Percentiles rank a stretch among this genome's conserved stretches.
Conservation (phyloP, 1,140 invertebrate genomes). For the Bombus confusus region DNA sequence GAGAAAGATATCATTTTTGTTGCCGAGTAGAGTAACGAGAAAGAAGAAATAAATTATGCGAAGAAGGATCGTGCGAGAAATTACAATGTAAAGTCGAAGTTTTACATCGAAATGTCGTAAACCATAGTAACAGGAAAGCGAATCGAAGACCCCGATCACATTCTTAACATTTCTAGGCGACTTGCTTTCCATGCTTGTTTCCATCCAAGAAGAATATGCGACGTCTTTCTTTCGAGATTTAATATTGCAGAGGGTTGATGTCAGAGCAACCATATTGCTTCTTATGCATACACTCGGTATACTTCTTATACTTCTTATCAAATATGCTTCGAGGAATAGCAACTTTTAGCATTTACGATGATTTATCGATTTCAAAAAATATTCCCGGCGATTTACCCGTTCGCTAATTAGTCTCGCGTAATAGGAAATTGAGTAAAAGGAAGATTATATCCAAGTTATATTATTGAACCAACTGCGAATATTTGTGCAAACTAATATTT, state of each 20-base stretch:
- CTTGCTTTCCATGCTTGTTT: neutral
- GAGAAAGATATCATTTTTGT: neutral
- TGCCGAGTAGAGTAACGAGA: neutral
- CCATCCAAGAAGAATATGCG: neutral
- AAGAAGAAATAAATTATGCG: too few species aligned
- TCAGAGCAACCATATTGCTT: neutral
- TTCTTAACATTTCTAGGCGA: neutral
- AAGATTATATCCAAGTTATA: too few species aligned
- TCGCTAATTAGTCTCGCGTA: too few species aligned
- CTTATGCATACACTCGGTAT: too few species aligned
- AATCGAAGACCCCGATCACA: neutral
- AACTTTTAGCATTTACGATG: neutral
- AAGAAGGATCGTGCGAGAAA: neutral
- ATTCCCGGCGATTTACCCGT: too few species aligned
- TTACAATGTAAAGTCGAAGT: neutral
- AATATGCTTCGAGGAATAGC: neutral
- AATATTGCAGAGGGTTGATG: slow-evolving; percentile 11
- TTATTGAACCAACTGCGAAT: too few species aligned
- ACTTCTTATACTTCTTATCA: too few species aligned
- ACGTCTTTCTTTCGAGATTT: neutral
- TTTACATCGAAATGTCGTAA: neutral
- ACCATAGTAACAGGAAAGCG: neutral
- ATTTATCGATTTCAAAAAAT: neutral
- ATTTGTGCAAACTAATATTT: too few species aligned
- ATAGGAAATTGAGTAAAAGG: too few species aligned